Evolutionary conservation across 2,888 invertebrate genomes (phyloP).

Genomic region (Salticus scenicus): DNA sequence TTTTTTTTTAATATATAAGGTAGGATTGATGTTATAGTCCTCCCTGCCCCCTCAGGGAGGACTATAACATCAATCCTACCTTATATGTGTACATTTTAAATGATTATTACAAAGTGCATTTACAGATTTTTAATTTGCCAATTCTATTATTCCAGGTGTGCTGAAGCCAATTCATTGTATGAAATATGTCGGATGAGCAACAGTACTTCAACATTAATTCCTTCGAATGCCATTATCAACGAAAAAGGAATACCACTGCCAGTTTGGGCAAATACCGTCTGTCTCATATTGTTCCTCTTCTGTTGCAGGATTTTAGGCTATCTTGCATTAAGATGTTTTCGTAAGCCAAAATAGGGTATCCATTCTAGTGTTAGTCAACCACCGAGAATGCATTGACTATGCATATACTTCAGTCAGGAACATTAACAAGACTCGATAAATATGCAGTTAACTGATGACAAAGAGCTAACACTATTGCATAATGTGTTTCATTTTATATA

Average conservation of each 20-base stretch:
- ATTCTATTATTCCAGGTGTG: constrained; percentile 80
- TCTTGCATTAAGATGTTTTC: constrained; percentile 81
- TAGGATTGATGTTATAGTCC: too few relatives aligned
- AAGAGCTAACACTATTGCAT: constrained; percentile 18
- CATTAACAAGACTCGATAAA: constrained; percentile 19
- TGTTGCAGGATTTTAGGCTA: constrained; percentile 84
- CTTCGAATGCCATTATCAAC: constrained; percentile 81
- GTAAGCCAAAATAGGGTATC: constrained; percentile 71
- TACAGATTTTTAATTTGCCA: too few relatives aligned
- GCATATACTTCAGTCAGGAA: constrained; percentile 34
- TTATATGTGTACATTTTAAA: too few relatives aligned
- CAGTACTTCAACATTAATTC: constrained; percentile 78
- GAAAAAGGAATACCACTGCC: constrained; percentile 81
- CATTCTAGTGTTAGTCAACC: constrained; percentile 15
- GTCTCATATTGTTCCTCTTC: constrained; percentile 83
- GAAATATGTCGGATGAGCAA: constrained; percentile 78
- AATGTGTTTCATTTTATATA: background rate
- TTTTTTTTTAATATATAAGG: too few relatives aligned
- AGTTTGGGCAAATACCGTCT: constrained; percentile 84
- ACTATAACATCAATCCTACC: too few relatives aligned
- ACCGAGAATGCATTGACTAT: background rate
- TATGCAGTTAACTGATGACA: constrained; percentile 11
- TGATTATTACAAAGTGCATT: too few relatives aligned
- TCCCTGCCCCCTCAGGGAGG: too few relatives aligned
- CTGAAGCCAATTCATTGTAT: constrained; percentile 81